Conservation (phyloP, 2,797 vertebrate genomes). For the Choloepus didactylus region DNA sequence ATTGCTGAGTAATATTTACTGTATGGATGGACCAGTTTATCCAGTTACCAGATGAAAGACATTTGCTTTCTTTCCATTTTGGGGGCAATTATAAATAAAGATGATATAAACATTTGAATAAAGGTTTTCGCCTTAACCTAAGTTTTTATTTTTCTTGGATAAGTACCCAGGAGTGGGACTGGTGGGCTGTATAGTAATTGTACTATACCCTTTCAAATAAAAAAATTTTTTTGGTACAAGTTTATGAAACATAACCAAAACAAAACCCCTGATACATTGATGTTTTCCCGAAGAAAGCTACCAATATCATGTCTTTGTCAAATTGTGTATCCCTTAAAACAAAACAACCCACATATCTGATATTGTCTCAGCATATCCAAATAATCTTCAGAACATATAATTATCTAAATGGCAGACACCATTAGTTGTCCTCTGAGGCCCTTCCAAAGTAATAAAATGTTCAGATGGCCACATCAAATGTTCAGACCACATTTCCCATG, state of each 20-base stretch:
- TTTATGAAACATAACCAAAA: background rate
- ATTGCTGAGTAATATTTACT: background rate
- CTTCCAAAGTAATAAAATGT: background rate
- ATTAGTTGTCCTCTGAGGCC: background rate
- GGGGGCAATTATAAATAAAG: background rate
- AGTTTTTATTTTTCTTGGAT: background rate
- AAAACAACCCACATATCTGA: background rate
- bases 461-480: background rate
- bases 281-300: background rate
- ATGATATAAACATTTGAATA: background rate
- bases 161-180: background rate
- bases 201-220: background rate
- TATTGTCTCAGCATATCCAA: background rate
- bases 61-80: constrained; percentile 5
- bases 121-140: background rate
- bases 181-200: background rate
- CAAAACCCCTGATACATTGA: background rate
- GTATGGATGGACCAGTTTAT: constrained; percentile 1
- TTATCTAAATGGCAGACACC: background rate
- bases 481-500: background rate
- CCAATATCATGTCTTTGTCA: background rate
- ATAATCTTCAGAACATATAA: background rate
- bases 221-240: background rate
- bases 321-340: background rate
- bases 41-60: background rate